Conservation (phyloP, 1,140 invertebrate genomes). For the Drosophila kepulauana region DNA sequence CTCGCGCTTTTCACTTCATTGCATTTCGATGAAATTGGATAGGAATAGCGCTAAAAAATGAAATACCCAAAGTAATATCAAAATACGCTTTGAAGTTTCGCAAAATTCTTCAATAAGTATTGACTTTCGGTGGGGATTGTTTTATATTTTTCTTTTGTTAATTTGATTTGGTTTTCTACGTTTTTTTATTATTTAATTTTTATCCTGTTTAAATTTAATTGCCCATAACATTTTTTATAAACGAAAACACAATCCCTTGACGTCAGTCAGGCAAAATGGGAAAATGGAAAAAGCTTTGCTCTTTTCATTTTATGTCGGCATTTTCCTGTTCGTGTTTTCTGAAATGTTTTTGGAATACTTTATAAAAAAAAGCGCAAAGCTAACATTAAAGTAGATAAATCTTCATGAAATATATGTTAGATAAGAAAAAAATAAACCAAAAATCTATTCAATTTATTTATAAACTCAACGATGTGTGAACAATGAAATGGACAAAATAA, state of each 20-base stretch:
- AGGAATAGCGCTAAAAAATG: slow-evolving; percentile 1
- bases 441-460: slow-evolving; percentile 48
- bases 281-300: slow-evolving; percentile 20
- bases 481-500: slow-evolving; percentile 25
- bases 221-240: slow-evolving; percentile 53
- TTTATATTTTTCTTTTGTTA: slow-evolving; percentile 1
- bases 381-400: slow-evolving; percentile 49
- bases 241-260: slow-evolving; percentile 55
- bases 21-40: slow-evolving; percentile 10
- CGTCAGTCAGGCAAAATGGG: slow-evolving; percentile 49
- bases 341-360: slow-evolving; percentile 24
- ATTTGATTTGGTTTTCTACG: slow-evolving; percentile 8
- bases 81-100: slow-evolving; percentile 19
- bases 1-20: slow-evolving; percentile 28
- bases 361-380: slow-evolving; percentile 27
- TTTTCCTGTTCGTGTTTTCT: slow-evolving; percentile 48
- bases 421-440: slow-evolving; percentile 11
- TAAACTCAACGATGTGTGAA: slow-evolving; percentile 62
- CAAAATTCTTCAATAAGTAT: not conserved
- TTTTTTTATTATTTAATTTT: slow-evolving; percentile 30
- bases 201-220: slow-evolving; percentile 36
- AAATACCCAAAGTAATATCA: slow-evolving; percentile 4
- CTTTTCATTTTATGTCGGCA: slow-evolving; percentile 36
- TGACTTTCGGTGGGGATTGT: not conserved
- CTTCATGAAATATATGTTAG: slow-evolving; percentile 38